Conservation (phyloP, 2,797 vertebrate genomes). For the Falco naumanni region DNA sequence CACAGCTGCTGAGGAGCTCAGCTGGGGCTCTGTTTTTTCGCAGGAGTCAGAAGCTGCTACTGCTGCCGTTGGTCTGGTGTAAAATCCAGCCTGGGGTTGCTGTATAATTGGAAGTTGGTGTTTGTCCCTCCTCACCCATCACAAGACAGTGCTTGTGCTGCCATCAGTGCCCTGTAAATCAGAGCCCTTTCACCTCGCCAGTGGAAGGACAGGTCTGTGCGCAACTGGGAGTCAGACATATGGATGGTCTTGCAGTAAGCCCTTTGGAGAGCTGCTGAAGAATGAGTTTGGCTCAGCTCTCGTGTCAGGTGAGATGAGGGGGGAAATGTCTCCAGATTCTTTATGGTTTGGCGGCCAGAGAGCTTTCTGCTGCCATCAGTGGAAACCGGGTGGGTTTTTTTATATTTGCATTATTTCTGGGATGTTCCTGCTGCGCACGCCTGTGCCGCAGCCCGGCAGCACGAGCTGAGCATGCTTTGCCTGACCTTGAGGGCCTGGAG, state of each 20-base stretch:
- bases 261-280: slow-evolving; percentile 18
- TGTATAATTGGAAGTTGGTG: not conserved
- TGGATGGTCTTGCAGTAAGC: not conserved
- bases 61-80: not conserved
- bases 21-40: not conserved
- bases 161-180: not conserved
- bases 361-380: slow-evolving; percentile 24
- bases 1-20: not conserved
- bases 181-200: not conserved
- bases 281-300: slow-evolving; percentile 18
- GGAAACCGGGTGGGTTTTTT: not conserved
- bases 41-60: not conserved
- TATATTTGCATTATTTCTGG: not conserved
- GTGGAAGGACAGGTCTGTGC: not conserved
- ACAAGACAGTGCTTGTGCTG: not conserved
- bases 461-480: fast-evolving
- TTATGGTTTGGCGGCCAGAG: slow-evolving; percentile 45
- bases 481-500: not conserved
- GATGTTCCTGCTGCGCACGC: not conserved
- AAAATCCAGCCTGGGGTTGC: not conserved
- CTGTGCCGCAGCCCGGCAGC: not conserved
- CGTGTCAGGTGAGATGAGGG: not conserved
- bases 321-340: not conserved
- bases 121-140: not conserved
- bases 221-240: not conserved